Conservation (phyloP, 2,797 vertebrate species). For the Periparus ater region DNA sequence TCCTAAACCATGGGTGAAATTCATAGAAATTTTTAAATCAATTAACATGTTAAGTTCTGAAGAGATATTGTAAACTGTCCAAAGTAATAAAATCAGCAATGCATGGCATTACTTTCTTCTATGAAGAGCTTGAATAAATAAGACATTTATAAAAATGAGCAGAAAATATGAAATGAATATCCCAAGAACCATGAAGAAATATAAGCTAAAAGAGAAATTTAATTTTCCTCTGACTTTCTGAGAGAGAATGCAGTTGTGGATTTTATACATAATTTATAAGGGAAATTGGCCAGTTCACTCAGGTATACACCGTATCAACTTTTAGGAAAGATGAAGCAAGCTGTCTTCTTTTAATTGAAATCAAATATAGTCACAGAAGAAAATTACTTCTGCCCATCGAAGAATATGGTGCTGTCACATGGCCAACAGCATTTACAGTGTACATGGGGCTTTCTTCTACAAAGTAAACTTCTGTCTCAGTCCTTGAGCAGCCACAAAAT, state of each 20-base stretch:
- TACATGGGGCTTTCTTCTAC: slow-evolving; percentile 29
- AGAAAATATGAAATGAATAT: slow-evolving; percentile 79
- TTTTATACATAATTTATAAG: slow-evolving; percentile 83
- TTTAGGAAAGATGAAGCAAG: slow-evolving; percentile 77
- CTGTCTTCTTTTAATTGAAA: slow-evolving; percentile 80
- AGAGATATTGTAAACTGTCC: slow-evolving; percentile 75
- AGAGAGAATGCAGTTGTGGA: slow-evolving; percentile 59
- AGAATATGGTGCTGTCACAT: slow-evolving; percentile 35
- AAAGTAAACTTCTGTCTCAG: slow-evolving; percentile 59
- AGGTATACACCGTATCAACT: slow-evolving; percentile 76
- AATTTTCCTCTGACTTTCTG: slow-evolving; percentile 74
- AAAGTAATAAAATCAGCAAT: slow-evolving; percentile 80
- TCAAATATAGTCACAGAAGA: slow-evolving; percentile 67
- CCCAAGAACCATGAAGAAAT: slow-evolving; percentile 75
- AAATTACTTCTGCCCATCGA: slow-evolving; percentile 68
- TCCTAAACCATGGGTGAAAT: slow-evolving; percentile 44
- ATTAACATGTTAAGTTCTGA: slow-evolving; percentile 73
- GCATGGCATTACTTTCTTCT: slow-evolving; percentile 73
- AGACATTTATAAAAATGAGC: slow-evolving; percentile 77
- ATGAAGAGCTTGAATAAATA: slow-evolving; percentile 80
- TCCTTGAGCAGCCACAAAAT: slow-evolving; percentile 5
- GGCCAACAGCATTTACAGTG: slow-evolving; percentile 28
- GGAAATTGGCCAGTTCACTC: slow-evolving; percentile 77
- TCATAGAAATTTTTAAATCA: slow-evolving; percentile 76
- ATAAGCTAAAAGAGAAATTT: slow-evolving; percentile 76